A percentile compares a stretch with the other conserved stretches of the same genome.
phyloP scores from a whole-genome alignment of 2,888 invertebrate species.

The Acleris holmiana region DNA sequence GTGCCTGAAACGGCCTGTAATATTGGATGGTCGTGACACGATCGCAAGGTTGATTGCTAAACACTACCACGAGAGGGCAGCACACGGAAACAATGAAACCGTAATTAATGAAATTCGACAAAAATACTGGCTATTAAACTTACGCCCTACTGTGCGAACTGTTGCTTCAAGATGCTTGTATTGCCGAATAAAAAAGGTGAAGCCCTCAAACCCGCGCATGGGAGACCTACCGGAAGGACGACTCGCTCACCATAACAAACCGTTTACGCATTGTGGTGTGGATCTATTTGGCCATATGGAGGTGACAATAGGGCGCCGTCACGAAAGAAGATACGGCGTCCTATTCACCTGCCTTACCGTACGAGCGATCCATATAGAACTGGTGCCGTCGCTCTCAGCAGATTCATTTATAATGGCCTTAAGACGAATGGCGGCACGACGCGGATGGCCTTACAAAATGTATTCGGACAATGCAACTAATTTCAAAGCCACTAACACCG shows the following conservation, averaged over 20 bases:
- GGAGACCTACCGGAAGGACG: conserved; percentile 30
- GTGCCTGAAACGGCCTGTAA: conserved; percentile 6
- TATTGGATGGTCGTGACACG: conserved; percentile 13
- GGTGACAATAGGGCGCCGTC: conserved; percentile 15
- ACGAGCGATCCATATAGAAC: conserved; percentile 4
- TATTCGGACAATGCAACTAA: not conserved
- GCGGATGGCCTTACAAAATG: not conserved
- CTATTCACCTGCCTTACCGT: conserved; percentile 24
- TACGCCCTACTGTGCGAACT: conserved; percentile 34
- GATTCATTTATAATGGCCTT: conserved; percentile 7
- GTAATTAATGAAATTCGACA: conserved; percentile 37
- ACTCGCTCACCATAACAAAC: conserved; percentile 17
- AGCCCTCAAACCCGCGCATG: conserved; percentile 14
- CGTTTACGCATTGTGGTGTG: conserved; percentile 19
- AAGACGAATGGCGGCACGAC: conserved; percentile 1
- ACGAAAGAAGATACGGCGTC: conserved; percentile 13
- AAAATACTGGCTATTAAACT: conserved; percentile 25
- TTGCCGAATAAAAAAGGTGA: conserved; percentile 37
- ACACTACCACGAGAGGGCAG: conserved; percentile 3
- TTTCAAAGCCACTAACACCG: not conserved
- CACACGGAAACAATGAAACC: conserved; percentile 29
- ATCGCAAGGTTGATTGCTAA: conserved; percentile 1
- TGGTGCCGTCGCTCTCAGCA: not conserved
- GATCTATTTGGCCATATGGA: conserved; percentile 21
- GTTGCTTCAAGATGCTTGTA: conserved; percentile 41